phyloP scores from a whole-genome alignment of 30 jellyfish, hydroid and myxozoan genomes.

The Cassiopea xamachana region DNA sequence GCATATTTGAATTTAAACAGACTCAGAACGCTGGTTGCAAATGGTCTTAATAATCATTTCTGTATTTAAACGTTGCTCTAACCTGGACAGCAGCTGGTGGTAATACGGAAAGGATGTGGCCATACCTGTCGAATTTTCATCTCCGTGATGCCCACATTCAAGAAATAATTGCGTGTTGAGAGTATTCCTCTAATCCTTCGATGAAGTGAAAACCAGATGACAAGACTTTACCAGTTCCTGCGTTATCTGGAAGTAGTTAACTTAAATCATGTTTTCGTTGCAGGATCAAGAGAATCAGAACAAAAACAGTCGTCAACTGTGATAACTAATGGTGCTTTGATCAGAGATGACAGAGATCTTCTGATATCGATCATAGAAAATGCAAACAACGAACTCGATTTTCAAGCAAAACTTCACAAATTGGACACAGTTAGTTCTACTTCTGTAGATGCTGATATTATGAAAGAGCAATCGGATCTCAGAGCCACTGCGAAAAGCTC shows the following conservation, averaged over 20 bases:
- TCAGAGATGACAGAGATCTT: constrained; percentile 8
- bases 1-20: background rate
- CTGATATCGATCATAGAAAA: constrained; percentile 12
- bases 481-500: background rate
- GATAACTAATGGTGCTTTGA: background rate
- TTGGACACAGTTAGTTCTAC: background rate
- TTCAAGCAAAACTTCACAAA: background rate
- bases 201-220: background rate
- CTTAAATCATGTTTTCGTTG: background rate
- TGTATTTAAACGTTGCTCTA: background rate
- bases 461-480: background rate
- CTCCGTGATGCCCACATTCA: background rate
- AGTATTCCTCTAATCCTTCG: background rate
- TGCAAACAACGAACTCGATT: constrained; percentile 9
- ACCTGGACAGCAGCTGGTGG: constrained; percentile 26
- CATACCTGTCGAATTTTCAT: background rate
- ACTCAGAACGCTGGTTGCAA: background rate
- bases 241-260: background rate
- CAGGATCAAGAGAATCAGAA: background rate
- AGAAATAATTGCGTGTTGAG: background rate
- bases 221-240: background rate
- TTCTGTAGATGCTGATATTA: background rate
- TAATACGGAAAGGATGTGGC: constrained; percentile 10
- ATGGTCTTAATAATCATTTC: background rate
- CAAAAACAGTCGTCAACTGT: background rate